phyloP scores from a whole-genome alignment of 2,888 invertebrate genomes.

The Hypena proboscidalis region DNA sequence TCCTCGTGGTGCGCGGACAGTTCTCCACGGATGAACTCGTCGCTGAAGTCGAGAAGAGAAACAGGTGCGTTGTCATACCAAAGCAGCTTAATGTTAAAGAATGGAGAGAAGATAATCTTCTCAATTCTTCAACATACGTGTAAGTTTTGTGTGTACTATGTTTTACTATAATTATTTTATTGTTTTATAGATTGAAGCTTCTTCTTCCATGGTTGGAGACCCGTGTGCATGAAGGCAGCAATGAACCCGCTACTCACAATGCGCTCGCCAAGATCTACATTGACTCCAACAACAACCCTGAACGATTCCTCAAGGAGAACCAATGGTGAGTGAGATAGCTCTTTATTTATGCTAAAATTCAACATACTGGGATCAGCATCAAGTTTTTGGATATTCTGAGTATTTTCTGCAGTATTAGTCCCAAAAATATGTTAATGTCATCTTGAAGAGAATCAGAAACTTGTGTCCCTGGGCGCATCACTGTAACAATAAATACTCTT shows the following conservation, averaged over 20 bases:
- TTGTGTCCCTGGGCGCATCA: too few relatives aligned
- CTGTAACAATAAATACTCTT: too few relatives aligned
- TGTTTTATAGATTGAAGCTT: constrained; percentile 88
- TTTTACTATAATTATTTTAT: neutral
- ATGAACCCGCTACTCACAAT: constrained; percentile 99
- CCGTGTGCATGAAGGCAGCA: constrained; percentile 98
- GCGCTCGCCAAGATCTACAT: constrained; percentile 99
- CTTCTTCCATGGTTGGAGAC: constrained; percentile 98
- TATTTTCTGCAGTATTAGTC: too few relatives aligned
- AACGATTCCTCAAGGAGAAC: constrained; percentile 95
- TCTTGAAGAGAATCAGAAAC: too few relatives aligned
- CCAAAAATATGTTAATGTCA: too few relatives aligned
- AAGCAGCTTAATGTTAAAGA: too few relatives aligned
- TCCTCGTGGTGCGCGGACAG: constrained; percentile 98
- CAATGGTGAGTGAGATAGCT: constrained; percentile 81
- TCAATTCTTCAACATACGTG: too few relatives aligned
- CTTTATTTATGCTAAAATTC: too few relatives aligned
- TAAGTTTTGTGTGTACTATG: too few relatives aligned
- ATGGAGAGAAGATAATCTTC: too few relatives aligned
- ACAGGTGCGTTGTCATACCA: constrained; percentile 82
- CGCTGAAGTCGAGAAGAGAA: constrained; percentile 97
- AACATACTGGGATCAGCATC: too few relatives aligned
- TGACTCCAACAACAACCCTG: constrained; percentile 99
- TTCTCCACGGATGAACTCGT: constrained; percentile 99
- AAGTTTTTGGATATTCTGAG: too few relatives aligned